Base-by-base conservation (phyloP, 2,113 vertebrate species). In the Ptilorrhoa leucosticta region DNA sequence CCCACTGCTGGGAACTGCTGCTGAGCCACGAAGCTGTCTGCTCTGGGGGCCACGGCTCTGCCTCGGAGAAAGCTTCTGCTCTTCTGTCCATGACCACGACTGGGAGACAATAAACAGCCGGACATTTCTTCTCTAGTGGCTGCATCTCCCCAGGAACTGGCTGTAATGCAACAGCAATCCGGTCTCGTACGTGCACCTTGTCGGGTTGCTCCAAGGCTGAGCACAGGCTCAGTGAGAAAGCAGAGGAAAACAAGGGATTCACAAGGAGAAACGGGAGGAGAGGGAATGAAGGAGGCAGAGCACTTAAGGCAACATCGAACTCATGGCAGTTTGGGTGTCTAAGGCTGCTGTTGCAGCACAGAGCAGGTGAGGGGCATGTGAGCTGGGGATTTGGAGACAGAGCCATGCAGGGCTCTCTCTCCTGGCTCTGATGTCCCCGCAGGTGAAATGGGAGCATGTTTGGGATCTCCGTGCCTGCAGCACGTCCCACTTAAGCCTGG, bases 1-100 rank as follows among this genome's bases (percentile, higher is more conserved):
- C 91, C 78, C 72, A 58, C 89, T 95, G 84, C 94, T 95, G 70
- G 40, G 82, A 85, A 65, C 48, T 69, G 78, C 75, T 79, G 85
- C 90, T 70, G 82, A 80, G 81, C 69, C 65, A 61, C 10, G 5
- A 16, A 75, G 37, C 88, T 71, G 5, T 40, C 63, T 85, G 63
- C n/a, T 80, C 8, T 7, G n/a, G 42, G 45, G 79, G 45, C 33
- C 76, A 16, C 1, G 0, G 47, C 87, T 66, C 50, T 66, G 69
- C 60, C 64, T 50, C 56, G 26, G 42, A 61, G 72, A 78, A 65
- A 77, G 42, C 64, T 66, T 50, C 79, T 83, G 18, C 61, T 35
- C 61, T 66, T 87, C 81, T 93, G 26, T 50, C 70, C 24, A 4
- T 65, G 87, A n/a, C 39, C 2, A 2, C 44, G 54, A 1, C 7